These are phyloP conservation scores for Aphodius sticticus DNA, from an alignment of 2,888 invertebrate species.

Conservation along the genomic window DNA sequence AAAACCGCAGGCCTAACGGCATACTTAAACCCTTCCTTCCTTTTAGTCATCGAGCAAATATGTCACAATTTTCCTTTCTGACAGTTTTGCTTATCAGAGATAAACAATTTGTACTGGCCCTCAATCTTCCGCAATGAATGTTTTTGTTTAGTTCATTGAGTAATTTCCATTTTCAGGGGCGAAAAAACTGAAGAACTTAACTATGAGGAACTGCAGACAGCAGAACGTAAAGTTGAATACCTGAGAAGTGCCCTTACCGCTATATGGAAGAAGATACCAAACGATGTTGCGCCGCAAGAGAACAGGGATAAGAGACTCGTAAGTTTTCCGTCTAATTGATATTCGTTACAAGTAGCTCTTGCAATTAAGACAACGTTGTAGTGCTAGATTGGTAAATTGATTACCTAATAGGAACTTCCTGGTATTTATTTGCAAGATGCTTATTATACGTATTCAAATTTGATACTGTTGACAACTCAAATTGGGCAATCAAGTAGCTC, in stretches of 20 bases:
- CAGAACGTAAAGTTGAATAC: constrained; percentile 83
- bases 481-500: neutral
- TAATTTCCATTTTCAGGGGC: constrained; percentile 66
- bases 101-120: neutral
- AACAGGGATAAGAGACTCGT: constrained; percentile 66
- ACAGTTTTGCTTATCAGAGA: neutral
- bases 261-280: constrained; percentile 69
- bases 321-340: constrained; percentile 44
- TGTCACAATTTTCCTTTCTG: neutral
- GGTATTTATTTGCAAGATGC: constrained; percentile 13
- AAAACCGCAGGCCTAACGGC: neutral
- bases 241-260: constrained; percentile 74
- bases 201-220: constrained; percentile 82
- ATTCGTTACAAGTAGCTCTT: constrained; percentile 15
- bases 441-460: neutral
- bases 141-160: neutral
- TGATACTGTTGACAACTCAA: neutral
- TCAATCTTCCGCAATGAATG: neutral
- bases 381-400: neutral
- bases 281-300: constrained; percentile 58
- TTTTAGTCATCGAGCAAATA: neutral
- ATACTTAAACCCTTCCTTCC: neutral
- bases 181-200: constrained; percentile 82
- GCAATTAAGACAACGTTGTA: constrained; percentile 15
- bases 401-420: constrained; percentile 23